Evolutionary conservation across 2,797 vertebrate species (phyloP).

Genomic region (Centroberyx gerrardi): DNA sequence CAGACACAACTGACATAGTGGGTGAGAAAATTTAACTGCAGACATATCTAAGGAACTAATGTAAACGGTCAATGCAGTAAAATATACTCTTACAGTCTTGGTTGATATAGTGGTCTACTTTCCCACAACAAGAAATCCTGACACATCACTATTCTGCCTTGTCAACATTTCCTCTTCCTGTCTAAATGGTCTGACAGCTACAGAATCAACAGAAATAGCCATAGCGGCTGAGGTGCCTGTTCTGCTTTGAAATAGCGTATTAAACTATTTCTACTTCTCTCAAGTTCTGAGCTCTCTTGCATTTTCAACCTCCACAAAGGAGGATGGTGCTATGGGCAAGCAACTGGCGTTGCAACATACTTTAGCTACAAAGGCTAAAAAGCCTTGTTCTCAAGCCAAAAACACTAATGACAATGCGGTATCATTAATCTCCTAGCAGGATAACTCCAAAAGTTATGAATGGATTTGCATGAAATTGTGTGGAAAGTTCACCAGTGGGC

Average conservation of each 20-base stretch:
- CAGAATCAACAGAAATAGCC: background rate
- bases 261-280: background rate
- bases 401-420: too few species aligned
- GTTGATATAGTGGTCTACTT: background rate
- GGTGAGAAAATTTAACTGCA: background rate
- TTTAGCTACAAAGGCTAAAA: too few species aligned
- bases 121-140: constrained; percentile 15
- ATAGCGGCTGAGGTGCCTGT: background rate
- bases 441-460: too few species aligned
- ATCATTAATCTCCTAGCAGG: too few species aligned
- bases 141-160: constrained; percentile 55
- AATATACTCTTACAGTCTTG: background rate
- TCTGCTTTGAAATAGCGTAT: background rate
- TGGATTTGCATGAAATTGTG: too few species aligned
- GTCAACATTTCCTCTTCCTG: constrained; percentile 73
- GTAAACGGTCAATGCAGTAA: background rate
- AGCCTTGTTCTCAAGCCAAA: too few species aligned
- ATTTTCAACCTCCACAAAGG: too few species aligned
- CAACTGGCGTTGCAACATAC: too few species aligned
- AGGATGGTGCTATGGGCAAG: too few species aligned
- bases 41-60: background rate
- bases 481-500: too few species aligned
- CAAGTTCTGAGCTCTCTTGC: background rate
- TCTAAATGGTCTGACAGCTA: constrained; percentile 15
- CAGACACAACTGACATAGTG: background rate